Evolutionary conservation across 1,140 invertebrate species (phyloP).

Genomic region (Drosophila fuyamai): DNA sequence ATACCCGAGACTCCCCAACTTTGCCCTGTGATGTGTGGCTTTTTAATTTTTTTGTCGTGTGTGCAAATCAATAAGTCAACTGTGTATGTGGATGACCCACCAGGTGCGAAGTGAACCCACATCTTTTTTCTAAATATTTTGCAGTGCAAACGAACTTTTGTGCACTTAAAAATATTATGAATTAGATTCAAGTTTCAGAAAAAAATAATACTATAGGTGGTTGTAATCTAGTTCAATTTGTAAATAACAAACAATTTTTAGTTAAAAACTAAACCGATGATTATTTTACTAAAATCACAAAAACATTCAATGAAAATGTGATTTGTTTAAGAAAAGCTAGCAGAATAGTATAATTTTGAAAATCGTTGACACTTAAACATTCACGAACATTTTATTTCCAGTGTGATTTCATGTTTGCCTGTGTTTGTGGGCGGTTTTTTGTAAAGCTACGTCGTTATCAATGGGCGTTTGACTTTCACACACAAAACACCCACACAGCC

Average conservation of each 20-base stretch:
- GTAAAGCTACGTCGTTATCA: slow-evolving; percentile 60
- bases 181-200: no score
- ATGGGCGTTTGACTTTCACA: slow-evolving; percentile 72
- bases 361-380: neutral
- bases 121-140: slow-evolving; percentile 70
- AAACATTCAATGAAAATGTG: no score
- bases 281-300: no score
- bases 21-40: slow-evolving; percentile 57
- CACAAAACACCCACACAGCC: slow-evolving; percentile 24
- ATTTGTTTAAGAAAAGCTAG: no score
- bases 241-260: no score
- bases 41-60: slow-evolving; percentile 60
- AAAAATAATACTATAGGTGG: no score
- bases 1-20: slow-evolving; percentile 27
- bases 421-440: slow-evolving; percentile 9
- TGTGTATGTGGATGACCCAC: slow-evolving; percentile 34
- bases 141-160: slow-evolving; percentile 63
- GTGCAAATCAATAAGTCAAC: slow-evolving; percentile 79
- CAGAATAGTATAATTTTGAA: no score
- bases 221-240: no score
- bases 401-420: slow-evolving; percentile 14
- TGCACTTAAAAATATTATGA: slow-evolving; percentile 2
- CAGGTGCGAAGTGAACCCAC: slow-evolving; percentile 42
- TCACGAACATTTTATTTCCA: neutral
- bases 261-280: no score